These are phyloP conservation scores for Ptychoptera albimana DNA, from an alignment of 2,888 invertebrate genomes.

Conservation along the genomic window DNA sequence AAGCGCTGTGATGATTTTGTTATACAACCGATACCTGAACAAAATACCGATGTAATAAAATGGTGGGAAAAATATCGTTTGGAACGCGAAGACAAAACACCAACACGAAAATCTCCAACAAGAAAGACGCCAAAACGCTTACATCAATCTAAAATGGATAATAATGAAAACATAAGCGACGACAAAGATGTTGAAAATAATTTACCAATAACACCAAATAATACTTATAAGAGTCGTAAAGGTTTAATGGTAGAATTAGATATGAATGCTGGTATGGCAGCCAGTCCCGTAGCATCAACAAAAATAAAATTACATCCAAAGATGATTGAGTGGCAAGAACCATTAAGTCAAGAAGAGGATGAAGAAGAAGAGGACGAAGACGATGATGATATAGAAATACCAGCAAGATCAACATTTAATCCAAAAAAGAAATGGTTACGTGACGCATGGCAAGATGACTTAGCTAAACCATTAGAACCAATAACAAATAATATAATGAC, in stretches of 20 bases:
- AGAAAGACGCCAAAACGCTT: conserved; percentile 4
- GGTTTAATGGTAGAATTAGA: conserved; percentile 27
- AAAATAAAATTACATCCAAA: conserved; percentile 24
- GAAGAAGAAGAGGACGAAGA: conserved; percentile 29
- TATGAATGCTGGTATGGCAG: conserved; percentile 15
- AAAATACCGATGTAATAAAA: conserved; percentile 30
- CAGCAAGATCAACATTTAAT: conserved; percentile 16
- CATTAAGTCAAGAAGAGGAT: conserved; percentile 19
- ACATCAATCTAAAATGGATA: conserved; percentile 21
- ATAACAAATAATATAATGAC: neutral
- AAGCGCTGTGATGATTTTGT: conserved; percentile 35
- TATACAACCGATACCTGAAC: conserved; percentile 31
- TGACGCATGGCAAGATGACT: conserved; percentile 34
- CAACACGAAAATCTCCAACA: conserved; percentile 21
- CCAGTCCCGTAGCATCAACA: conserved; percentile 9
- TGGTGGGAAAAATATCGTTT: conserved; percentile 32
- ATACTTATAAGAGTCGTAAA: conserved; percentile 22
- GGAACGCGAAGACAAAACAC: conserved; percentile 17
- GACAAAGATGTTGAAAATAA: neutral
- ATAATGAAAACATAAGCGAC: conserved; percentile 22
- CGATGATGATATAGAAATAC: conserved; percentile 18
- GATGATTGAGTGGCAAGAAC: conserved; percentile 19
- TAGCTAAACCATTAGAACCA: conserved; percentile 17
- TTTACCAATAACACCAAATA: conserved; percentile 8
- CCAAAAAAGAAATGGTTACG: conserved; percentile 45